Evolutionary conservation across 2,888 invertebrate species (phyloP), one percentile per base, ranked within the genome.

Genomic region (Stomorhina lunata): DNA sequence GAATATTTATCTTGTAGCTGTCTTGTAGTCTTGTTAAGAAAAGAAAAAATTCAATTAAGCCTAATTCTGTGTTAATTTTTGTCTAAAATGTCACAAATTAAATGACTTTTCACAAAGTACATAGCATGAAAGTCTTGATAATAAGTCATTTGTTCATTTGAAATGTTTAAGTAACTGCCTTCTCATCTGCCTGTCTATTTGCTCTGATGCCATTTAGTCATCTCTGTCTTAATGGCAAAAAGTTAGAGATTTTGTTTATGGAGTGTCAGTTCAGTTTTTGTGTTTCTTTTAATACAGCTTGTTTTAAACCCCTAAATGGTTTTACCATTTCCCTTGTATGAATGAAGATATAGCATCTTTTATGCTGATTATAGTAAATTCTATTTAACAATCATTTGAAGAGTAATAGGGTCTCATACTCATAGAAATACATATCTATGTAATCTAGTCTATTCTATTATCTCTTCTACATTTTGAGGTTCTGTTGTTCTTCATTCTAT

Each of bases 311-410:
- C 15, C 4, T 25, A n/a, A n/a, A n/a, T n/a, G n/a, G 10, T 37
- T 34, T 25, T 22, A 10, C n/a, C 20, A 15, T 55, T 55, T 25
- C 1, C 32, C 7, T 40, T 50, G 4, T 40, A 32, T 32, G 7
- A 48, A 22, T 45, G 17, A 6, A 25, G 3, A n/a, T 45, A 6
- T 10, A 15, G n/a, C n/a, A n/a, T n/a, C n/a, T 71, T 78, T 73
- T 76, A 76, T 76, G 75, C 78, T 81, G 84, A 81, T 76, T 75
- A 80, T 65, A 80, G 76, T 43, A 72, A 50, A 77, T 59, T 82
- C 68, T 68, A 34, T 63, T 71, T 66, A 29, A 40, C 48, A 63
- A 43, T 20, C 34, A 48, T 53, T 57, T 50, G 17, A 71, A 43
- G 3, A 12, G n/a, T n/a, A n/a, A 12, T 12, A 57, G 37, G 15